Evolutionary conservation across 2,888 invertebrate species (phyloP), one percentile per base, ranked within the genome.

Genomic region (Trissoscelio sp.): DNA sequence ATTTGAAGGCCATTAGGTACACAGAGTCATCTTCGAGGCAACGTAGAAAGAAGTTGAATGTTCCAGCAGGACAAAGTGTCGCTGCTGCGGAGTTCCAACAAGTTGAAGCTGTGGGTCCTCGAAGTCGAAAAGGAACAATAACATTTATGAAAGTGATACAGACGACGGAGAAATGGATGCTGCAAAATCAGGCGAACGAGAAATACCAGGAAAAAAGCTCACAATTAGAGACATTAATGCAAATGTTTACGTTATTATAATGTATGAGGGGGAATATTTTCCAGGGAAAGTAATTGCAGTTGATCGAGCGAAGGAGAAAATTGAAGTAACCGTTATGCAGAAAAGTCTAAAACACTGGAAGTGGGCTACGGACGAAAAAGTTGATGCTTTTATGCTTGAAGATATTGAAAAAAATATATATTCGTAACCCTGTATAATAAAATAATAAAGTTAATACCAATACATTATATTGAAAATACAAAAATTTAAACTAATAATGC

Each of bases 321-420:
- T 39, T n/a, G n/a, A 39, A 39, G 39, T 14, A 1, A 39, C n/a
- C 4, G 4, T 7, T 39, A 39, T 39, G 39, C n/a, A 39, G 12
- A 39, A 39, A 39, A 39, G 39, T 39, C n/a, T 39, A n/a, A 39
- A 39, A 39, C n/a, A 39, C n/a, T 39, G 39, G 39, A 39, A 14
- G n/a, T 39, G 39, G 39, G 11, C 39, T 5, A 7, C 4, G 4
- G n/a, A 12, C n/a, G 39, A 39, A n/a, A 39, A 39, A 39, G 11
- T n/a, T 4, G 39, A 39, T n/a, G 4, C 4, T 12, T 39, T 12
- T n/a, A 4, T n/a, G 4, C 4, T 39, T 39, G 4, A 39, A 39
- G 39, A 39, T 39, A 39, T 39, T 39, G n/a, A n/a, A n/a, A n/a
- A n/a, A n/a, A n/a, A n/a, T n/a, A n/a, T n/a, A n/a, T n/a, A n/a